Evolutionary conservation across 1,140 invertebrate species (phyloP).

Genomic region (Lepidurus arcticus): DNA sequence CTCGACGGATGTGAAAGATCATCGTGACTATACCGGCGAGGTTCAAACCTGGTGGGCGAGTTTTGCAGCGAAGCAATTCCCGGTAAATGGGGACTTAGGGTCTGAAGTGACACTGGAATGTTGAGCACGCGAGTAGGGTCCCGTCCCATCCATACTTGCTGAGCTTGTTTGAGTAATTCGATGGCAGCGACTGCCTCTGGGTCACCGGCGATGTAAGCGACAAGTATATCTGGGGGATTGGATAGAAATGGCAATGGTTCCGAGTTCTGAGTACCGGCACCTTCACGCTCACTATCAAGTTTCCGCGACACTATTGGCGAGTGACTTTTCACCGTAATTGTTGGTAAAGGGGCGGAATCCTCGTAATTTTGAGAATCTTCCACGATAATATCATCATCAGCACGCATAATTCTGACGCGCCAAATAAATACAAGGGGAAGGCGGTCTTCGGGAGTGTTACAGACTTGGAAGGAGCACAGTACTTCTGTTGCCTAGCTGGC

Average conservation of each 20-base stretch:
- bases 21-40: slow-evolving; percentile 30
- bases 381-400: neutral
- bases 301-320: neutral
- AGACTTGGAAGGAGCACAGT: neutral
- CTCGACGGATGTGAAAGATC: slow-evolving; percentile 16
- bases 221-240: slow-evolving; percentile 32
- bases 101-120: neutral
- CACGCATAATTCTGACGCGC: neutral
- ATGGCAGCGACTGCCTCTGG: slow-evolving; percentile 33
- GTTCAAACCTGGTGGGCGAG: neutral
- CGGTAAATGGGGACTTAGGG: slow-evolving; percentile 5
- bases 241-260: neutral
- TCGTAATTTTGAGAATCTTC: neutral
- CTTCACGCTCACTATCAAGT: neutral
- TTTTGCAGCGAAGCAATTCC: neutral
- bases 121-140: neutral
- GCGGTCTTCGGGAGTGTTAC: neutral
- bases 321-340: slow-evolving; percentile 15
- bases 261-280: neutral
- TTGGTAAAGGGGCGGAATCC: neutral
- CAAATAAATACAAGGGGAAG: neutral
- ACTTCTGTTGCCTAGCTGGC: neutral
- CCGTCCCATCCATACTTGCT: slow-evolving; percentile 28
- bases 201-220: slow-evolving; percentile 31
- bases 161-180: slow-evolving; percentile 31